These are phyloP conservation scores for Trogon surrucura DNA, from an alignment of 2,113 vertebrate genomes.

Conservation along the genomic window DNA sequence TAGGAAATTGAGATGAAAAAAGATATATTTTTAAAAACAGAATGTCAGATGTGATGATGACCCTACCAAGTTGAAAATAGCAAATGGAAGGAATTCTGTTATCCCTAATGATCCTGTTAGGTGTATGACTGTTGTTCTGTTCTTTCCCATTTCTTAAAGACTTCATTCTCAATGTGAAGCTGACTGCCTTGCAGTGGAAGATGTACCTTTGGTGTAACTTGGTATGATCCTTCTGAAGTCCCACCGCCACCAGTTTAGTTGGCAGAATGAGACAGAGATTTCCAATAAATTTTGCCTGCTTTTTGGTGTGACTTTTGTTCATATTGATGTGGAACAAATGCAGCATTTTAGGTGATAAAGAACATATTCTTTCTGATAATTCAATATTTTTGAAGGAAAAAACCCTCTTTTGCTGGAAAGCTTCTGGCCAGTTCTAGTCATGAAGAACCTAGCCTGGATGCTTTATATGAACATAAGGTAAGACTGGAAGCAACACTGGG, in stretches of 20 bases:
- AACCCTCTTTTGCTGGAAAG: not conserved
- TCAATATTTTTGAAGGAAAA: not conserved
- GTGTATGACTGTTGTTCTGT: not conserved
- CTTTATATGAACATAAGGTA: not conserved
- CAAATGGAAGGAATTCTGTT: not conserved
- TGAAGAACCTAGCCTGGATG: not conserved
- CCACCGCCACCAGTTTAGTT: not conserved
- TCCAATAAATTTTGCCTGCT: not conserved
- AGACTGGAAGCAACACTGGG: not conserved
- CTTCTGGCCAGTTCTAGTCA: not conserved
- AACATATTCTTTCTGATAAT: not conserved
- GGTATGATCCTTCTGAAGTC: not conserved
- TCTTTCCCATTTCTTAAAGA: not conserved
- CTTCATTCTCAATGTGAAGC: not conserved
- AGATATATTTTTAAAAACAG: not conserved
- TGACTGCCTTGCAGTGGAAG: not conserved
- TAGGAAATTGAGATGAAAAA: not conserved
- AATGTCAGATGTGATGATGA: not conserved
- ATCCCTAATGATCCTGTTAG: not conserved
- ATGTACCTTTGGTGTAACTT: not conserved
- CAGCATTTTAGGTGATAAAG: not conserved
- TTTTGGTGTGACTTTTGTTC: not conserved
- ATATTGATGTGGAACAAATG: not conserved
- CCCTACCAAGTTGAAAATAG: not conserved
- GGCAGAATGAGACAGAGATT: not conserved